Evolutionary conservation across 2,888 invertebrate genomes (phyloP).

Genomic region (Andrena camellia): DNA sequence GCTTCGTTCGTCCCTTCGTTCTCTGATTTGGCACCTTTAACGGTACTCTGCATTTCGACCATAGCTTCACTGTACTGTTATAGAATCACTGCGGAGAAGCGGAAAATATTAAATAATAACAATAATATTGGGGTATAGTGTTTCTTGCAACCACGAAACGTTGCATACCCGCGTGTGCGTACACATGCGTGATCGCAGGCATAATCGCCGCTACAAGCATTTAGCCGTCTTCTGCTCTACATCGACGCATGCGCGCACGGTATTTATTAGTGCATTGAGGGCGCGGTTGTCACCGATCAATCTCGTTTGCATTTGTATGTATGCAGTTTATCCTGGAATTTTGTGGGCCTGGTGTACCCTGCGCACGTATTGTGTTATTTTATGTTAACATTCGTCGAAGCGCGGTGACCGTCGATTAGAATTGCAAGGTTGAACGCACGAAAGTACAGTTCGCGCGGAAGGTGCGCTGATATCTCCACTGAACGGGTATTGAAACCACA

Average conservation of each 20-base stretch:
- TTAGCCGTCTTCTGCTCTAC: slow-evolving; percentile 13
- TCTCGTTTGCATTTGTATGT: slow-evolving; percentile 61
- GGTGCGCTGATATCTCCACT: slow-evolving; percentile 8
- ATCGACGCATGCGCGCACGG: slow-evolving; percentile 46
- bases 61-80: not conserved
- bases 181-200: not conserved
- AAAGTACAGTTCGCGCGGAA: not conserved
- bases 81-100: not conserved
- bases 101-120: slow-evolving; percentile 18
- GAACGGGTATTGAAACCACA: slow-evolving; percentile 9
- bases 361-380: slow-evolving; percentile 25
- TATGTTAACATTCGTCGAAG: slow-evolving; percentile 9
- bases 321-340: slow-evolving; percentile 58
- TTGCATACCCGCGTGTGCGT: not conserved
- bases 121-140: not conserved
- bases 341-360: slow-evolving; percentile 14
- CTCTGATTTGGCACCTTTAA: not conserved
- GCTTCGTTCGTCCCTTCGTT: not conserved
- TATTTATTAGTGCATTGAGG: slow-evolving; percentile 56
- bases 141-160: not conserved
- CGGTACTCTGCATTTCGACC: slow-evolving; percentile 1
- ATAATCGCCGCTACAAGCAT: not conserved
- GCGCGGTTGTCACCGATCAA: slow-evolving; percentile 72
- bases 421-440: slow-evolving; percentile 2
- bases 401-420: slow-evolving; percentile 22